phyloP scores from a whole-genome alignment of 2,888 invertebrate species.

The Ectobius pallidus region DNA sequence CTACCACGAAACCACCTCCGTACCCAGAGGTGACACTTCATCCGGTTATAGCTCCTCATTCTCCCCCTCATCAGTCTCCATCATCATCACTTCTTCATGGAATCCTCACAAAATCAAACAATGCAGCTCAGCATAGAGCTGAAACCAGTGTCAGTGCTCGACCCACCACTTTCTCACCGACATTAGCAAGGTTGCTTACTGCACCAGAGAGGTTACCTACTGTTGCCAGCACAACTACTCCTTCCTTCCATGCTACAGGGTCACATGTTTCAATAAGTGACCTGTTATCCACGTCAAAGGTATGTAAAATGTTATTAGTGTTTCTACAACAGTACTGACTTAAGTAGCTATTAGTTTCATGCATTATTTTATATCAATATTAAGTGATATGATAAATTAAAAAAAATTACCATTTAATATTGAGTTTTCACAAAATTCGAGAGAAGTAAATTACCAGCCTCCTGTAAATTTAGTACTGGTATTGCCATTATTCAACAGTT shows the following conservation, averaged over 20 bases:
- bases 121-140: slow-evolving; percentile 27
- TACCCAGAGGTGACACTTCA: slow-evolving; percentile 82
- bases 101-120: slow-evolving; percentile 67
- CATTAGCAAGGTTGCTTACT: slow-evolving; percentile 78
- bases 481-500: too few relatives aligned
- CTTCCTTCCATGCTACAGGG: slow-evolving; percentile 46
- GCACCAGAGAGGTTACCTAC: slow-evolving; percentile 57
- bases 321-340: too few relatives aligned
- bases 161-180: slow-evolving; percentile 74
- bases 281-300: slow-evolving; percentile 59
- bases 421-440: too few relatives aligned
- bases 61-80: slow-evolving; percentile 53
- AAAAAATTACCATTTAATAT: too few relatives aligned
- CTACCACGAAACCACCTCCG: slow-evolving; percentile 60
- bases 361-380: too few relatives aligned
- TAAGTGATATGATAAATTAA: too few relatives aligned
- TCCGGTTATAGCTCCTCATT: slow-evolving; percentile 62
- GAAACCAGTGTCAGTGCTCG: slow-evolving; percentile 47
- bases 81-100: slow-evolving; percentile 74
- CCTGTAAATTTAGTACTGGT: too few relatives aligned
- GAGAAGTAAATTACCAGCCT: too few relatives aligned
- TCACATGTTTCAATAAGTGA: slow-evolving; percentile 57
- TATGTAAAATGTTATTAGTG: slow-evolving; percentile 46
- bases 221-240: slow-evolving; percentile 43
- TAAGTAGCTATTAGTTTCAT: too few relatives aligned